Evolutionary conservation across 1,140 invertebrate species (phyloP).

Genomic region (Rhagoletis pomonella): DNA sequence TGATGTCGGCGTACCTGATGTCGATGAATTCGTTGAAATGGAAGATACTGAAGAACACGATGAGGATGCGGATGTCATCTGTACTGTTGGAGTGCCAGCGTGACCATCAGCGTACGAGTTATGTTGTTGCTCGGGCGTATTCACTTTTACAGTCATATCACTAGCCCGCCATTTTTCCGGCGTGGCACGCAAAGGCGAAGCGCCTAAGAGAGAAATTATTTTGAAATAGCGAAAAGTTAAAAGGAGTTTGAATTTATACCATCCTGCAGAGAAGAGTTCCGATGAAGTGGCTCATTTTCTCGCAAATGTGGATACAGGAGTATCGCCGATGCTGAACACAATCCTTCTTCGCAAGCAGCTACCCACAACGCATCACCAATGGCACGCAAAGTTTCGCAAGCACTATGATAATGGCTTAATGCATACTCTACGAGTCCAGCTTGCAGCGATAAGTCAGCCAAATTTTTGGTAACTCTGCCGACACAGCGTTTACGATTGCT

Average conservation of each 20-base stretch:
- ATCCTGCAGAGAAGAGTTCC: constrained; percentile 89
- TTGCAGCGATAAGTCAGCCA: constrained; percentile 94
- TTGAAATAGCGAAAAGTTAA: background rate
- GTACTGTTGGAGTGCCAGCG: constrained; percentile 55
- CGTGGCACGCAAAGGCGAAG: constrained; percentile 64
- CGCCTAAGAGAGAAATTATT: constrained; percentile 55
- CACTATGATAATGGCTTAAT: constrained; percentile 88
- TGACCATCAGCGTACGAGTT: background rate
- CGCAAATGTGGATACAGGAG: constrained; percentile 89
- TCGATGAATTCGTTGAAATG: constrained; percentile 65
- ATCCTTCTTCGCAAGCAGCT: constrained; percentile 89
- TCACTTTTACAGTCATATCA: constrained; percentile 68
- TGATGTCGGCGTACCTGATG: constrained; percentile 69
- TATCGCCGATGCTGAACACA: constrained; percentile 90
- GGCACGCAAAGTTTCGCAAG: constrained; percentile 88
- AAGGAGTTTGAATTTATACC: constrained; percentile 60
- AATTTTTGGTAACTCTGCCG: constrained; percentile 93
- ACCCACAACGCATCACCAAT: constrained; percentile 97
- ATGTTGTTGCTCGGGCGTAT: constrained; percentile 43
- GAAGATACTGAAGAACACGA: constrained; percentile 72
- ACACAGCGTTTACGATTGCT: constrained; percentile 89
- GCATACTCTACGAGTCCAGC: constrained; percentile 90
- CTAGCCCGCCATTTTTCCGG: constrained; percentile 71
- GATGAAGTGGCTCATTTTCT: constrained; percentile 80
- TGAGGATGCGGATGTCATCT: constrained; percentile 69